Conservation (phyloP, 2,888 invertebrate genomes). For the Chironomus riparius region DNA sequence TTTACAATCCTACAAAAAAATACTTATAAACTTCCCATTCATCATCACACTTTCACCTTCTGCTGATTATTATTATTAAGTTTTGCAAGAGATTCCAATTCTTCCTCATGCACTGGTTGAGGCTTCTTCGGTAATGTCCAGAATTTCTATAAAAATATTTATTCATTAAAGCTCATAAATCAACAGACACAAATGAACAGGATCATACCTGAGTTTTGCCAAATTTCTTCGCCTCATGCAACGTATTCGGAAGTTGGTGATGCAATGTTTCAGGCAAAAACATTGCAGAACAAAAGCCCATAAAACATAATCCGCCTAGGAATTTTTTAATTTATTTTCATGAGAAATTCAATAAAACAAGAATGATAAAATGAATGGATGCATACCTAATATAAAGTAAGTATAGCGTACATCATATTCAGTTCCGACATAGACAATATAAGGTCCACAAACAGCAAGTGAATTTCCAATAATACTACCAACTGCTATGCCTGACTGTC, state of each 20-base stretch:
- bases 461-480: constrained; percentile 49
- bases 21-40: neutral
- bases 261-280: constrained; percentile 56
- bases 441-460: constrained; percentile 50
- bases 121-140: neutral
- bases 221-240: constrained; percentile 52
- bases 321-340: neutral
- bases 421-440: constrained; percentile 50
- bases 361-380: neutral
- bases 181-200: neutral
- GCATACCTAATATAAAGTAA: constrained; percentile 38
- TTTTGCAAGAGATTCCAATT: neutral
- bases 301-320: constrained; percentile 38
- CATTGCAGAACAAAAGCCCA: constrained; percentile 44
- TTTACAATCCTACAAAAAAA: neutral
- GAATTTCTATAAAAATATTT: neutral
- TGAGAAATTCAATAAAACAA: neutral
- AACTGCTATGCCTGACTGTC: constrained; percentile 55
- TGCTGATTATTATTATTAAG: neutral
- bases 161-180: neutral
- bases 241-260: constrained; percentile 53
- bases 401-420: constrained; percentile 42
- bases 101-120: neutral
- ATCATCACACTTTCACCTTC: too few relatives aligned
- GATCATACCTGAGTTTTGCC: constrained; percentile 40